Percentiles rank a stretch among this genome's conserved stretches.
Conservation (phyloP, 2,888 invertebrate species). For the Chymomyza fuscimana region DNA sequence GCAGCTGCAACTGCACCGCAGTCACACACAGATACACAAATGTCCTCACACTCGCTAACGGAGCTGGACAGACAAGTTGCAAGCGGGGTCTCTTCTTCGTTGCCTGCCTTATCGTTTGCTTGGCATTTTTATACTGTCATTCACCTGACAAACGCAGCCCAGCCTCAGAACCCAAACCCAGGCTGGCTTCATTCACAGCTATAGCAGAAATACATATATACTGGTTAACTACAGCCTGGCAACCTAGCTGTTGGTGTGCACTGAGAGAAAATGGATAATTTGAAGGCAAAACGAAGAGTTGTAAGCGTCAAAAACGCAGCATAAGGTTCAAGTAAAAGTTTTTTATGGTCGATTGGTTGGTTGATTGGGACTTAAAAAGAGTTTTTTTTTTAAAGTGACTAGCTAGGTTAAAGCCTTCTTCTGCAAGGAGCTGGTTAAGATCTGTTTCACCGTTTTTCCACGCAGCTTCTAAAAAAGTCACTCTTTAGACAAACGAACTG, state of each 20-base stretch:
- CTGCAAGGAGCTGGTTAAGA: too few relatives aligned
- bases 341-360: too few relatives aligned
- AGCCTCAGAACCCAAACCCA: not conserved
- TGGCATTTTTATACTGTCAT: conserved; percentile 61
- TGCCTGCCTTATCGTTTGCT: conserved; percentile 54
- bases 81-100: conserved; percentile 9
- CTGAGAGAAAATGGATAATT: not conserved
- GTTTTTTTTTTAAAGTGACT: too few relatives aligned
- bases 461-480: too few relatives aligned
- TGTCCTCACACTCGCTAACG: not conserved
- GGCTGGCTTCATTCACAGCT: not conserved
- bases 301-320: too few relatives aligned
- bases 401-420: too few relatives aligned
- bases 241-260: not conserved
- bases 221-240: too few relatives aligned
- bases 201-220: not conserved
- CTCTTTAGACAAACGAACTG: too few relatives aligned
- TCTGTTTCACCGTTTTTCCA: too few relatives aligned
- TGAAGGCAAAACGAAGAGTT: too few relatives aligned
- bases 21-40: not conserved
- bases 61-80: conserved; percentile 9
- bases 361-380: too few relatives aligned
- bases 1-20: conserved; percentile 1
- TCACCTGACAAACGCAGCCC: not conserved
- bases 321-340: too few relatives aligned